Percentiles rank a stretch among this genome's conserved stretches.
Conservation (phyloP, 2,797 vertebrate species). For the Macroramphosus scolopax region DNA sequence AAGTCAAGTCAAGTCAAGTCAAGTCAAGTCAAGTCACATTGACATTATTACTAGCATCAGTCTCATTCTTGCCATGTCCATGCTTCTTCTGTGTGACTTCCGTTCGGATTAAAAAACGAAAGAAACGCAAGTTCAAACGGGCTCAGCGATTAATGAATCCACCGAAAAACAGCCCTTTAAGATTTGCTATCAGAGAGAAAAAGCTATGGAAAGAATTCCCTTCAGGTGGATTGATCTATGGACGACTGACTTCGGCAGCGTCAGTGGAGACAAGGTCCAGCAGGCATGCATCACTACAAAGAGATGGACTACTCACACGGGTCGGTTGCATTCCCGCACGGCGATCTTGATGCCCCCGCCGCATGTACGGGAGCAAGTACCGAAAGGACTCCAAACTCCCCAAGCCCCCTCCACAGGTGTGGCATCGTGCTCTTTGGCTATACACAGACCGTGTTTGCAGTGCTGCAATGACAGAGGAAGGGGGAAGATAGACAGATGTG, state of each 20-base stretch:
- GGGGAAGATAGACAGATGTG: too few species aligned
- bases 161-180: slow-evolving; percentile 22
- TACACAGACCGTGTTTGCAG: slow-evolving; percentile 92
- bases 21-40: too few species aligned
- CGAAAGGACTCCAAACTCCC: slow-evolving; percentile 97
- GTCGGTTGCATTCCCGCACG: slow-evolving; percentile 92
- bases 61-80: too few species aligned
- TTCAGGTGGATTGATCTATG: slow-evolving; percentile 57
- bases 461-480: slow-evolving; percentile 75
- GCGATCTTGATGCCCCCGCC: slow-evolving; percentile 95
- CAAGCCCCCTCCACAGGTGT: slow-evolving; percentile 86
- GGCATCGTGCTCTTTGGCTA: slow-evolving; percentile 86
- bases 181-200: slow-evolving; percentile 15
- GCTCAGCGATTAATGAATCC: slow-evolving; percentile 21
- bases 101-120: too few species aligned
- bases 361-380: slow-evolving; percentile 92
- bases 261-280: slow-evolving; percentile 57
- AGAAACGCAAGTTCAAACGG: slow-evolving; percentile 21
- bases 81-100: too few species aligned
- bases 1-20: too few species aligned
- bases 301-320: slow-evolving; percentile 84
- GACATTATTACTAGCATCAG: too few species aligned
- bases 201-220: slow-evolving; percentile 57
- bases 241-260: slow-evolving; percentile 62
- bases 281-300: slow-evolving; percentile 66